phyloP scores from a whole-genome alignment of 2,113 vertebrate species.

The Dipodomys ordii region DNA sequence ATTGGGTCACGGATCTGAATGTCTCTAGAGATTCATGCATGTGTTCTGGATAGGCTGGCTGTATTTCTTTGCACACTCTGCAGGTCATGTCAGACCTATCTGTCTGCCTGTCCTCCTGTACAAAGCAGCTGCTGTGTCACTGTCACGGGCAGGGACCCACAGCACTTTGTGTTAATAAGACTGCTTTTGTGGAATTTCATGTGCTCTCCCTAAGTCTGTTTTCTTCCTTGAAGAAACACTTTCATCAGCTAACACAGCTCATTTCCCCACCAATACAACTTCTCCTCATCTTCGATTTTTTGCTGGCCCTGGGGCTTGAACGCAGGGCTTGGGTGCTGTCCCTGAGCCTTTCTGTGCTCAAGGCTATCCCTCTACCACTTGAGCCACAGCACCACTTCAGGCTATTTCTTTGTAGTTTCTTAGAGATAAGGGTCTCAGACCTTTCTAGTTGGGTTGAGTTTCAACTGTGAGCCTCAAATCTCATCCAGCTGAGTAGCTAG shows the following conservation, averaged over 20 bases:
- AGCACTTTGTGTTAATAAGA: not conserved
- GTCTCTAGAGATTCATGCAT: too few relatives aligned
- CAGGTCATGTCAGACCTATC: accelerated
- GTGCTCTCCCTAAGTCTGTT: accelerated
- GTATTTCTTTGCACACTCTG: not conserved
- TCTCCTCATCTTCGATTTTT: too few relatives aligned
- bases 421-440: too few relatives aligned
- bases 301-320: too few relatives aligned
- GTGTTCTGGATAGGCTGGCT: not conserved
- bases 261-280: not conserved
- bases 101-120: not conserved
- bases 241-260: accelerated
- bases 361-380: too few relatives aligned
- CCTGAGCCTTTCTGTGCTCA: too few relatives aligned
- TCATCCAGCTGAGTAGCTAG: too few relatives aligned
- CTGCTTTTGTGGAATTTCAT: not conserved
- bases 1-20: not conserved
- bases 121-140: not conserved
- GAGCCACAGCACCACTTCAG: too few relatives aligned
- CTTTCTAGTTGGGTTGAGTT: too few relatives aligned
- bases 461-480: too few relatives aligned
- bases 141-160: not conserved
- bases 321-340: too few relatives aligned
- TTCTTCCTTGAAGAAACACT: not conserved
- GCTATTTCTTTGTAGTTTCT: too few relatives aligned